Evolutionary conservation across 2,113 vertebrate genomes (phyloP), one percentile per base, ranked within the genome.

Genomic region (Mirounga angustirostris): DNA sequence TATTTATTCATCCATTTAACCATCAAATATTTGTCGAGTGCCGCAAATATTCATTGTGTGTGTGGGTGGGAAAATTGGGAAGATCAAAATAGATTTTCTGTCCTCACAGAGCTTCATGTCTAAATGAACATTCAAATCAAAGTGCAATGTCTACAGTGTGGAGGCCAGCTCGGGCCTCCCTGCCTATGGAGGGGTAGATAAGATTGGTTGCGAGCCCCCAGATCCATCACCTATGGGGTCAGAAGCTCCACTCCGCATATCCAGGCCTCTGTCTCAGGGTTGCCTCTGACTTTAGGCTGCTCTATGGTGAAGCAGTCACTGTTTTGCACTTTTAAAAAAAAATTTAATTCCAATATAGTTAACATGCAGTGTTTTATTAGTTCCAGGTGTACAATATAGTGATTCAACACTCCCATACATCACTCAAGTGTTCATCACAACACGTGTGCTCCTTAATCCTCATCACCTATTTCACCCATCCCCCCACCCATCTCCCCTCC

Each of bases 1-100:
- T 96, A 94, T 94, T 93, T 82, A 91, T 80, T 63, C 5, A 89
- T 33, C 40, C 9, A 36, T 92, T 76, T 74, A 74, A 85, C 56
- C 52, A 97, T 85, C 22, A 65, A 67, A 65, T 88, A 83, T 52
- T 78, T 74, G 83, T 30, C 76, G n/a, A 76, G 7, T 52, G 43
- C 19, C 33, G 43, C 19, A 91, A 56, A 82, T 95, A 89, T 71
- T 82, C 93, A 79, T 36, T n/a, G 6, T 63, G 7, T 36, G 28
- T 46, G 33, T 73, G 18, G 58, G 92, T 61, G 59, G 43, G 58
- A 84, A 63, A 82, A 12, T 19, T 6, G 92, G 93, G 28, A 93
- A 94, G 82, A 63, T 76, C n/a, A 88, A 93, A 81, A 58, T 36
- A 78, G 76, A 71, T 79, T n/a, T 85, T 63, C 80, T 84, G 13